Conservation (phyloP, 2,797 vertebrate genomes). For the Aulostomus chinensis region DNA sequence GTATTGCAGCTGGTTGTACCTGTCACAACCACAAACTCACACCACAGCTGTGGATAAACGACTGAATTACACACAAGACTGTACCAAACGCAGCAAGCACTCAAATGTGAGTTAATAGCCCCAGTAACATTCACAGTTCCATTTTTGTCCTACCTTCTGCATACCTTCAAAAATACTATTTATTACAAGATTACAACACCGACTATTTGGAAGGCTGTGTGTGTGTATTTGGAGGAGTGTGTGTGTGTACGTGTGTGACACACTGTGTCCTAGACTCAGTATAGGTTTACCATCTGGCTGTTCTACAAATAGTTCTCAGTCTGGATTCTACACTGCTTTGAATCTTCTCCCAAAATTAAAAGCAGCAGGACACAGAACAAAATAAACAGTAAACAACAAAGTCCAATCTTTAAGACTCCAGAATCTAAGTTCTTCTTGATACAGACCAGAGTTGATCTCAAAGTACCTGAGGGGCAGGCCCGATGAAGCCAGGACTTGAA, state of each 20-base stretch:
- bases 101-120: no score
- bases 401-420: no score
- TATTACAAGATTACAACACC: constrained; percentile 39
- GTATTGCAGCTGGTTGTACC: no score
- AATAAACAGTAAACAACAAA: constrained; percentile 32
- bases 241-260: constrained; percentile 22
- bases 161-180: constrained; percentile 11
- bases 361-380: constrained; percentile 16
- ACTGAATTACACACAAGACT: no score
- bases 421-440: no score
- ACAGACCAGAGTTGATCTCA: no score
- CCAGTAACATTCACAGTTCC: no score
- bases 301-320: constrained; percentile 67
- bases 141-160: not conserved
- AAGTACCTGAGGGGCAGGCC: no score
- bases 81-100: no score
- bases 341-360: constrained; percentile 20
- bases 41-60: no score
- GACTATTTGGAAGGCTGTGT: constrained; percentile 37
- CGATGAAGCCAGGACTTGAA: no score
- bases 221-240: constrained; percentile 32
- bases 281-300: constrained; percentile 67
- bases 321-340: constrained; percentile 20
- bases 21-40: no score
- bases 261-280: constrained; percentile 43